Evolutionary conservation across 2,113 vertebrate species (phyloP).

Genomic region (Axis porcinus): DNA sequence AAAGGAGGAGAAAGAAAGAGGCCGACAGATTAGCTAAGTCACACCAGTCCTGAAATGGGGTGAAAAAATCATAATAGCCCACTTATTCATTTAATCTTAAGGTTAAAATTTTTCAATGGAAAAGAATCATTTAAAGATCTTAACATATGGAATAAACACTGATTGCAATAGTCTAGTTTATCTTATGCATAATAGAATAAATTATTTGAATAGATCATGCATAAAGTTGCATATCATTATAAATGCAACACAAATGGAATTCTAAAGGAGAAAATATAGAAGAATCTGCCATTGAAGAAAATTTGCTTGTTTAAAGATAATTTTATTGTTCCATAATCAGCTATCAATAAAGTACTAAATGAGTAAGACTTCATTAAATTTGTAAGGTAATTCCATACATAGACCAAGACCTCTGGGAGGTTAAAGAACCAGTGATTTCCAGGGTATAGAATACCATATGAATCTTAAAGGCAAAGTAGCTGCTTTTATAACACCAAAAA

Average conservation of each 20-base stretch:
- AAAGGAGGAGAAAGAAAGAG: neutral
- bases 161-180: neutral
- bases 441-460: neutral
- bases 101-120: neutral
- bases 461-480: neutral
- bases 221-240: neutral
- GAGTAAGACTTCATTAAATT: neutral
- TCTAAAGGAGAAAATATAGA: neutral
- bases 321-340: neutral
- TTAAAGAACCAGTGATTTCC: neutral
- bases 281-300: neutral
- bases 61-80: neutral
- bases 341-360: neutral
- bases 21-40: neutral
- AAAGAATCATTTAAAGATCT: neutral
- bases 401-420: neutral
- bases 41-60: neutral
- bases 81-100: neutral
- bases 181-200: neutral
- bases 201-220: neutral
- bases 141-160: neutral
- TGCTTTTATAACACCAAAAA: neutral
- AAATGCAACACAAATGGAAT: neutral
- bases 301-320: neutral
- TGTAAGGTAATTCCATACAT: neutral